These are phyloP conservation scores for Exocentrus adspersus DNA, from an alignment of 2,888 invertebrate species.

Conservation along the genomic window DNA sequence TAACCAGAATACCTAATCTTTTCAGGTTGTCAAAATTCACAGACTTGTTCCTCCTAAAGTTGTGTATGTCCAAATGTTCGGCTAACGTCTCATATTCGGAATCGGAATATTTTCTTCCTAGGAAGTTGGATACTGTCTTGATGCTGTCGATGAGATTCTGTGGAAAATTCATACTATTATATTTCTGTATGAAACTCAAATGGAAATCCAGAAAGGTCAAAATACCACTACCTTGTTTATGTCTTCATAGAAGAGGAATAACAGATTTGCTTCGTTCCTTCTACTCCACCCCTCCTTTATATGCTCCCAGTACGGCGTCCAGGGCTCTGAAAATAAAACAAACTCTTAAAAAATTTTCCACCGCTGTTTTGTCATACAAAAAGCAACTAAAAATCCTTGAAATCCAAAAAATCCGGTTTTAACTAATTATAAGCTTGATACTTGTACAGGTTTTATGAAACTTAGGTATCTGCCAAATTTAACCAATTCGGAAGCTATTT, in stretches of 20 bases:
- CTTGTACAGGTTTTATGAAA: too few species aligned
- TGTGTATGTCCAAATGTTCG: constrained; percentile 81
- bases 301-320: constrained; percentile 74
- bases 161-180: too few species aligned
- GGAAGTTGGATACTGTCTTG: constrained; percentile 70
- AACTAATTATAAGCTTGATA: too few species aligned
- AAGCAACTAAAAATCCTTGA: too few species aligned
- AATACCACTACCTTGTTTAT: constrained; percentile 69
- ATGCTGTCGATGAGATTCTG: constrained; percentile 72
- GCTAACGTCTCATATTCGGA: constrained; percentile 71
- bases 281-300: constrained; percentile 79
- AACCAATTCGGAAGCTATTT: too few species aligned
- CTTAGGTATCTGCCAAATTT: too few species aligned
- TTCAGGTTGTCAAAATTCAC: constrained; percentile 77
- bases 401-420: too few species aligned
- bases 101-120: constrained; percentile 68
- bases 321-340: constrained; percentile 46
- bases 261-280: constrained; percentile 73
- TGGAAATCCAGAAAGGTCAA: background rate
- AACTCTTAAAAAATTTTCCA: too few species aligned
- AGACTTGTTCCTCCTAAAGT: constrained; percentile 83
- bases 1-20: constrained; percentile 69
- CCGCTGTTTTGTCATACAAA: too few species aligned
- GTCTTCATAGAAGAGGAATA: constrained; percentile 85
- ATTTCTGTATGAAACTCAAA: too few species aligned